Evolutionary conservation across 2,113 vertebrate species (phyloP), one percentile per base, ranked within the genome.

Genomic region (Hydrochoerus hydrochaeris): DNA sequence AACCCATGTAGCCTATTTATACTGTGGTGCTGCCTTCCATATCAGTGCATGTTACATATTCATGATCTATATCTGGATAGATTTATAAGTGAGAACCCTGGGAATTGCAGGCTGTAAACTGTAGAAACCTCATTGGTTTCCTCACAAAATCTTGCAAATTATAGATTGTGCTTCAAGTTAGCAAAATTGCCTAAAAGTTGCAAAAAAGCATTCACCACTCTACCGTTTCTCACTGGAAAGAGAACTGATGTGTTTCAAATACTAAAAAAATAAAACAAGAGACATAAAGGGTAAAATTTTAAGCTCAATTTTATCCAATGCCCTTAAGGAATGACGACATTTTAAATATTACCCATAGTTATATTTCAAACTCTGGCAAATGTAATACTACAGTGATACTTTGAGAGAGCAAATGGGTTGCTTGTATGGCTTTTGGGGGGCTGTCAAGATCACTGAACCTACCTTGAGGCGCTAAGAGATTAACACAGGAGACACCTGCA

Each of bases 11-110:
- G 73, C 81, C 88, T 96, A 89, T 95, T 97, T 93, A 88, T 86
- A 94, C 83, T 83, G 30, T 8, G 9, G 38, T 57, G 65, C 90
- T 88, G 75, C 88, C 69, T 75, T 95, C 77, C 90, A 91, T 35
- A 63, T 94, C 54, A 81, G 88, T 85, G 49, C 65, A 35, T 86
- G 10, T 63, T 85, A 54, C 90, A 95, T 88, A 97, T 97, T 97
- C 82, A 90, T 91, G 54, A 83, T 52, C 20, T 82, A 14, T 49
- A 96, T 97, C 94, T 62, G 90, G 82, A 85, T 62, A 94, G 96
- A 97, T 90, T 88, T 95, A 78, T 75, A 97, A 96, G 77, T 49
- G 80, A 91, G 49, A 97, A 83, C 71, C 65, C 49, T 84, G 85
- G 90, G 95, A 96, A 96, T 87, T 85, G 90, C 85, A 91, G 87